Evolutionary conservation across 2,113 vertebrate species (phyloP), one percentile per base, ranked within the genome.

Genomic region (Turnix velox): DNA sequence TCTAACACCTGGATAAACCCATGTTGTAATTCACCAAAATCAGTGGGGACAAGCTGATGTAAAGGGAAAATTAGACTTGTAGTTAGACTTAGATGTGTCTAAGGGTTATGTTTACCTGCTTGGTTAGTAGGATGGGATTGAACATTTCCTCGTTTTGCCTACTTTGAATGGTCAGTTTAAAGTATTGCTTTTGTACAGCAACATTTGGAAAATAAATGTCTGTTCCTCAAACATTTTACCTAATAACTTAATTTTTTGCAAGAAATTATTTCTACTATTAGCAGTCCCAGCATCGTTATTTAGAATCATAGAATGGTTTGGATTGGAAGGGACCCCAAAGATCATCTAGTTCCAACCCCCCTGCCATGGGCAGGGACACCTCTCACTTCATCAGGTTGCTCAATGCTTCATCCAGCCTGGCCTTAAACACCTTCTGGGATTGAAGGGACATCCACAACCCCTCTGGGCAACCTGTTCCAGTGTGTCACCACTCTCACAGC

Each of bases 31-130:
- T 33, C 19, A 31, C 24, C 63, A 67, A 80, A 77, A 55, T 48
- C 68, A 86, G 2, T 27, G 48, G 59, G 74, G 17, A 48, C 25
- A 77, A 43, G 68, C 2, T 0, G 0, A 0, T 59, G n/a, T 28
- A 40, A 76, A 86, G 52, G 4, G 8, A 7, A 24, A 82, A 55
- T 51, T 16, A 33, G 25, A 6, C 22, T 23, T 67, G 9, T 12
- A 19, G 19, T 68, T n/a, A n/a, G n/a, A 31, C 54, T 85, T 66
- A 2, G 8, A 11, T 33, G 14, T 48, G 40, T n/a, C 42, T 42
- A 17, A 30, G 45, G 28, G 35, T 22, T 76, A 13, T 46, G 17
- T 66, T 82, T 85, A 55, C 66, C 24, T 2, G 2, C 15, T 84
- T 67, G 11, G 69, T 80, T 58, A 13, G 17, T 28, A 10, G 35